Conservation (phyloP, 2,888 invertebrate species). For the Sesia apiformis region DNA sequence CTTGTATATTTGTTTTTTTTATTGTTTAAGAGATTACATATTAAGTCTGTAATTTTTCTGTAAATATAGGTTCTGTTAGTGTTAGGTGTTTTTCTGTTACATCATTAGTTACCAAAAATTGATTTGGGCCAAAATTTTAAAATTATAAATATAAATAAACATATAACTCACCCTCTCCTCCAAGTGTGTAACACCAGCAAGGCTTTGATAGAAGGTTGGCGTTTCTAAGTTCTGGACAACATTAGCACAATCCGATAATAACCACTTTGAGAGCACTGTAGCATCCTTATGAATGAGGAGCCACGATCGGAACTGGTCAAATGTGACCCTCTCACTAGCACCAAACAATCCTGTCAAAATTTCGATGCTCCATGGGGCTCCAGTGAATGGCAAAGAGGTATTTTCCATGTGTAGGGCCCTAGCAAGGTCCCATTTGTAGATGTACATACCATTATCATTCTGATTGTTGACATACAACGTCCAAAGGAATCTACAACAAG, state of each 20-base stretch:
- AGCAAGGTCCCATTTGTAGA: slow-evolving; percentile 84
- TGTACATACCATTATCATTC: slow-evolving; percentile 76
- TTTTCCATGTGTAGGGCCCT: slow-evolving; percentile 76
- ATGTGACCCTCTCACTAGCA: slow-evolving; percentile 70
- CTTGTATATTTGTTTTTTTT: no score
- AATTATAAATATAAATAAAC: no score
- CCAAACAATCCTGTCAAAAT: slow-evolving; percentile 56
- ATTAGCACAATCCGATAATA: slow-evolving; percentile 82
- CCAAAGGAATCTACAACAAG: slow-evolving; percentile 82
- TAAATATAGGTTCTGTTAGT: no score
- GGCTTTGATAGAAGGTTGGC: slow-evolving; percentile 93
- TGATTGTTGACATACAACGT: slow-evolving; percentile 89
- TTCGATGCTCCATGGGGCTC: slow-evolving; percentile 43
- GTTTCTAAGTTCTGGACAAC: slow-evolving; percentile 89
- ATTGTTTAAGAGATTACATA: no score
- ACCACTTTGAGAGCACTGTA: slow-evolving; percentile 87
- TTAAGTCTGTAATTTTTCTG: no score
- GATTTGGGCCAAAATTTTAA: no score
- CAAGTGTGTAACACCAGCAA: slow-evolving; percentile 94
- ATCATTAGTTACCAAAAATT: no score
- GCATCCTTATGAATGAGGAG: slow-evolving; percentile 83
- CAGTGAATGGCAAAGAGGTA: slow-evolving; percentile 47
- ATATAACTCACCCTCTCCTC: slow-evolving; percentile 78
- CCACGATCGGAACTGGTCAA: slow-evolving; percentile 87
- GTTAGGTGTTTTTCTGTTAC: no score